Evolutionary conservation across 1,140 invertebrate species (phyloP), one percentile per base, ranked within the genome.

Genomic region (Papilio machaon): DNA sequence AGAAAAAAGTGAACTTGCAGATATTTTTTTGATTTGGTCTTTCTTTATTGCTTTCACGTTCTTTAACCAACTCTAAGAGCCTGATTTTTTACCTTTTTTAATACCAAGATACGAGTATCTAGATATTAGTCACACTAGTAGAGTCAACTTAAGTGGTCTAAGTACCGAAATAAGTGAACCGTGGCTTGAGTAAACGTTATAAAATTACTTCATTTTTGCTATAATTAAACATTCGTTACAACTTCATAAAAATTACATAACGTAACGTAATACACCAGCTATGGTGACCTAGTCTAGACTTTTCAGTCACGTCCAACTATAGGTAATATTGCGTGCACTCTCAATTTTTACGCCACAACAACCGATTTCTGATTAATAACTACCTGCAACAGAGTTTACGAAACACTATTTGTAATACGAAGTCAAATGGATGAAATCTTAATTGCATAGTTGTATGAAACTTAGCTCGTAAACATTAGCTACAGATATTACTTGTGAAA

Each of bases 351-450:
- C 73, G 47, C 43, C 46, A 75, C 73, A 11, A 49, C 73, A 30
- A 75, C 19, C 9, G 73, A 75, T 47, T 75, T 52, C 73, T 75
- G 46, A 49, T 47, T 75, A 23, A 75, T 75, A 75, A 47, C 38
- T 73, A 43, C 43, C 43, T 49, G 43, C 46, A 46, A 75, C 47
- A 52, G 11, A 52, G 73, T 23, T 38, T 19, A 47, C 60, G 60
- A 70, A 70, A 70, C 60, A 67, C 13, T 49, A 47, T 76, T 76
- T 76, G 74, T 47, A 76, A 52, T 76, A 76, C n/a, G 64, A 70
- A 70, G 4, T 17, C 52, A 17, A 54, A 54, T 70, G 64, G 35
- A 60, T 23, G 9, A 60, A 70, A 70, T 70, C 64, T 70, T 70
- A 70, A 70, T 70, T 70, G 30, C 64, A 70, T 70, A 70, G 64